A percentile compares a stretch with the other conserved stretches of the same genome.
Evolutionary conservation across 2,113 vertebrate species (phyloP).

Genomic region (Riparia riparia): DNA sequence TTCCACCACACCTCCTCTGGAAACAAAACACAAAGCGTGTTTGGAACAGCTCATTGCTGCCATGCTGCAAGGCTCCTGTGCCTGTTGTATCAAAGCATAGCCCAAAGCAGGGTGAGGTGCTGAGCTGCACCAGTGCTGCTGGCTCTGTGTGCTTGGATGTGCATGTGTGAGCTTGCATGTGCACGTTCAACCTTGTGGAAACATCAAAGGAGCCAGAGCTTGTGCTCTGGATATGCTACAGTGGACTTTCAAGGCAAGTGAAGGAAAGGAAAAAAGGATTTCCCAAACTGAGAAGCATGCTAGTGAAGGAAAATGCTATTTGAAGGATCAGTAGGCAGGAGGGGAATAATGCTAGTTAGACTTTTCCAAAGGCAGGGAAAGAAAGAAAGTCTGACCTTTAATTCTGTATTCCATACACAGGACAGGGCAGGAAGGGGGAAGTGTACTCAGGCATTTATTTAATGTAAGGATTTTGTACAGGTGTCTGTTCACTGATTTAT

Average conservation of each 20-base stretch:
- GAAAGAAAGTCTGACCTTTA: background rate
- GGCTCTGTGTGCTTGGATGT: fast-evolving
- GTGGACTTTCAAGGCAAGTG: background rate
- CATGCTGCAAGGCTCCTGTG: background rate
- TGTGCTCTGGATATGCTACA: background rate
- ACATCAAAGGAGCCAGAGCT: background rate
- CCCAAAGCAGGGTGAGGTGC: background rate
- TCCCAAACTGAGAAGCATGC: background rate
- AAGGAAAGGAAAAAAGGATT: background rate
- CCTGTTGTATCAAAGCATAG: background rate
- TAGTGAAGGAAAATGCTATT: background rate
- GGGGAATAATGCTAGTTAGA: background rate
- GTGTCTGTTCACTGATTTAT: background rate
- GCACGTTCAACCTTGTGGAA: background rate
- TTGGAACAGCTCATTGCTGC: background rate
- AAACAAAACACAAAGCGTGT: slow-evolving; percentile 18
- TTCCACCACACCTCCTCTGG: slow-evolving; percentile 24
- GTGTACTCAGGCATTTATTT: background rate
- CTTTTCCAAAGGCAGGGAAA: background rate
- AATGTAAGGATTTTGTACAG: background rate
- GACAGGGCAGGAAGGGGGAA: background rate
- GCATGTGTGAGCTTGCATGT: background rate
- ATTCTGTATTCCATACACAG: background rate
- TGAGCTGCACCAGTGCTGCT: background rate
- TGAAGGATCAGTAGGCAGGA: background rate